phyloP scores from a whole-genome alignment of 2,797 vertebrate genomes.

The Trematomus bernacchii region DNA sequence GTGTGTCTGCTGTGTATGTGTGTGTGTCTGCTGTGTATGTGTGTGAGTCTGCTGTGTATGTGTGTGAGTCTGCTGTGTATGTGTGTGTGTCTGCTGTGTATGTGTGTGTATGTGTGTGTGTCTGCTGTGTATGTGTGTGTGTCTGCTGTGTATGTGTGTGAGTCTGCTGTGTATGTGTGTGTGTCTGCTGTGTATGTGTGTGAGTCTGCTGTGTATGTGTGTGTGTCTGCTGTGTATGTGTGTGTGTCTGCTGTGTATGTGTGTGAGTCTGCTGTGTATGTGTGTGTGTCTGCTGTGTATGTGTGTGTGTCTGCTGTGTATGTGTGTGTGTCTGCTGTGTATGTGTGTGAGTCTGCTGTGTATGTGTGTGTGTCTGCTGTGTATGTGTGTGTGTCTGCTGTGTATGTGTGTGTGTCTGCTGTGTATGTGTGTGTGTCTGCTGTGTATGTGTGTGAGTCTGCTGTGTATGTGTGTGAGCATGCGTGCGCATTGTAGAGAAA shows the following conservation, averaged over 20 bases:
- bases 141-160: slow-evolving; percentile 15
- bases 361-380: slow-evolving; percentile 1
- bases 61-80: background rate
- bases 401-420: too few relatives aligned
- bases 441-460: slow-evolving; percentile 2
- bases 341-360: slow-evolving; percentile 29
- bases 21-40: slow-evolving; percentile 7
- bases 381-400: slow-evolving; percentile 27
- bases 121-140: slow-evolving; percentile 4
- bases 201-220: too few relatives aligned
- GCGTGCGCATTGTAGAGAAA: slow-evolving; percentile 3
- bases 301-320: slow-evolving; percentile 28
- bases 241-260: too few relatives aligned
- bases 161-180: background rate
- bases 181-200: slow-evolving; percentile 5
- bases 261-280: too few relatives aligned
- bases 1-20: slow-evolving; percentile 12
- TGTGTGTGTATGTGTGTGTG: slow-evolving; percentile 17
- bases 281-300: background rate
- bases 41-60: slow-evolving; percentile 24
- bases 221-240: too few relatives aligned
- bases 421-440: slow-evolving; percentile 4
- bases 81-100: slow-evolving; percentile 28
- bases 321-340: background rate
- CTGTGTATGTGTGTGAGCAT: slow-evolving; percentile 24